Evolutionary conservation across 2,113 vertebrate genomes (phyloP).

Genomic region (Tachysurus vachellii): DNA sequence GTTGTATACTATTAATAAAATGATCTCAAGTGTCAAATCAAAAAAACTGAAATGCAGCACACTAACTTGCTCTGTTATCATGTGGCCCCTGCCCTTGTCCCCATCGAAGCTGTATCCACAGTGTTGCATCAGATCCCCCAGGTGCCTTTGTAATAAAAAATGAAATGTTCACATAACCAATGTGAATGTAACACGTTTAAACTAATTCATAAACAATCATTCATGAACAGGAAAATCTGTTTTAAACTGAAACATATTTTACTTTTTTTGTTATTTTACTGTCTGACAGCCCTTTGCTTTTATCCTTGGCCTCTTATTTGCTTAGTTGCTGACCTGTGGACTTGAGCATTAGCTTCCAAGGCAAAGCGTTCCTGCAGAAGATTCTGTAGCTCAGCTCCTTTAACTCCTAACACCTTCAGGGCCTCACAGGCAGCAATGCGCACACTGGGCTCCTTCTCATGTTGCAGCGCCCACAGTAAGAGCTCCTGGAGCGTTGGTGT

Average conservation of each 20-base stretch:
- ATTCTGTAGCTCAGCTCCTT: slow-evolving; percentile 63
- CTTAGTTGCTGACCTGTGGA: slow-evolving; percentile 45
- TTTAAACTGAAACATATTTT: background rate
- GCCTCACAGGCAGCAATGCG: slow-evolving; percentile 72
- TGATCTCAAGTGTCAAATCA: background rate
- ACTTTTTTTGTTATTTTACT: background rate
- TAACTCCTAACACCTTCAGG: slow-evolving; percentile 64
- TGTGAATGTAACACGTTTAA: background rate
- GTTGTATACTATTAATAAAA: background rate
- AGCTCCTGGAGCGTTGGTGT: slow-evolving; percentile 64
- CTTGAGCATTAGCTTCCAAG: slow-evolving; percentile 61
- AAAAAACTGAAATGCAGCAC: background rate
- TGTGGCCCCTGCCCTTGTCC: slow-evolving; percentile 39
- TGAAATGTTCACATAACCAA: background rate
- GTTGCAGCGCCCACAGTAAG: slow-evolving; percentile 74
- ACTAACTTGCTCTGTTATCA: slow-evolving; percentile 55
- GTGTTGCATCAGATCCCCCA: slow-evolving; percentile 43
- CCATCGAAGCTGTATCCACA: slow-evolving; percentile 46
- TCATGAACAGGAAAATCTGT: background rate
- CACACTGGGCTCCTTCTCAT: slow-evolving; percentile 69
- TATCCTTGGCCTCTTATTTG: background rate
- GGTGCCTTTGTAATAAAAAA: slow-evolving; percentile 46
- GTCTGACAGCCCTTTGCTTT: background rate
- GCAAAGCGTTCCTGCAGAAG: slow-evolving; percentile 67
- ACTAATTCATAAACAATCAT: background rate